phyloP scores from a whole-genome alignment of 2,888 invertebrate genomes.

The Oscheius myriophilus region DNA sequence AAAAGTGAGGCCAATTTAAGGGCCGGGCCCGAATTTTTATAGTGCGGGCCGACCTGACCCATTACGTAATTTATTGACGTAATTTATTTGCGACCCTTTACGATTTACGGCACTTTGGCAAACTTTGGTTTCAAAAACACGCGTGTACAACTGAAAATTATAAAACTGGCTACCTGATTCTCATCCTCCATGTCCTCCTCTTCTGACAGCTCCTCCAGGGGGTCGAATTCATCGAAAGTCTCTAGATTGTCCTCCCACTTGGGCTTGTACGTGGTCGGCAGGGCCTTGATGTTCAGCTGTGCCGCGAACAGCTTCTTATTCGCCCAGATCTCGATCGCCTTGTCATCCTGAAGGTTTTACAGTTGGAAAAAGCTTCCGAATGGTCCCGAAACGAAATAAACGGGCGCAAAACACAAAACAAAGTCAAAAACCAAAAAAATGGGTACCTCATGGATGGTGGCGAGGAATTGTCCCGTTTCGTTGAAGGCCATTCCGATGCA shows the following conservation, averaged over 20 bases:
- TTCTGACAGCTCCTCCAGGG: background rate
- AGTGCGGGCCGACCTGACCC: too few relatives aligned
- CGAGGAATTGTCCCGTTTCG: slow-evolving; percentile 87
- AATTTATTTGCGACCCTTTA: too few relatives aligned
- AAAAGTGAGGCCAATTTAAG: too few relatives aligned
- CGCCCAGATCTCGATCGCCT: slow-evolving; percentile 93
- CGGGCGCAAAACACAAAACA: background rate
- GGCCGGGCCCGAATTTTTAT: too few relatives aligned
- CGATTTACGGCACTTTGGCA: too few relatives aligned
- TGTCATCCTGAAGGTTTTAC: slow-evolving; percentile 75
- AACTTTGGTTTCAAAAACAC: too few relatives aligned
- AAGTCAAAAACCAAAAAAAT: slow-evolving; percentile 4
- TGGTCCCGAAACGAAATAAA: background rate
- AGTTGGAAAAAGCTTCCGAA: background rate
- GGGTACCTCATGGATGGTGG: slow-evolving; percentile 84
- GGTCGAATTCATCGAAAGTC: background rate
- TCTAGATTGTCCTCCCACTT: slow-evolving; percentile 41
- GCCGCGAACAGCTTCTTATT: slow-evolving; percentile 84
- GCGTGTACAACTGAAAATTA: too few relatives aligned
- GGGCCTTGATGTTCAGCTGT: slow-evolving; percentile 82
- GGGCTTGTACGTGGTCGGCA: slow-evolving; percentile 74
- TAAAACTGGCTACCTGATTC: background rate
- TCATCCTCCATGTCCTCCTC: slow-evolving; percentile 19
- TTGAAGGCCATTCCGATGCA: slow-evolving; percentile 88
- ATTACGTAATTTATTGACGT: too few relatives aligned